Conservation (phyloP, 2,888 invertebrate genomes). For the Thereva nobilitata region DNA sequence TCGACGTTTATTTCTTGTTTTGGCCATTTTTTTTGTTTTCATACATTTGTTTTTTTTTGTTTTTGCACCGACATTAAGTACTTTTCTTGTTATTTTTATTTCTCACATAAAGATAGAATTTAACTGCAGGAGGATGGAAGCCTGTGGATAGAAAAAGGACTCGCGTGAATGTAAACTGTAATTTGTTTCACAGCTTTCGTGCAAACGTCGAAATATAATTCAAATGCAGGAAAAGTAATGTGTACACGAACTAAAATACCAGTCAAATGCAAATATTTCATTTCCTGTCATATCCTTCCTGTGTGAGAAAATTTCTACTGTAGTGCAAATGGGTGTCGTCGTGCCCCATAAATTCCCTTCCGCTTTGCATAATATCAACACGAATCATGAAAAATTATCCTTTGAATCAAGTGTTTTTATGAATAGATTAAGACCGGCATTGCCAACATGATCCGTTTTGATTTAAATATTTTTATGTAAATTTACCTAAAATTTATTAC, state of each 20-base stretch:
- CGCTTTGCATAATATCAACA: too few relatives aligned
- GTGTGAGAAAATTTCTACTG: slow-evolving; percentile 12
- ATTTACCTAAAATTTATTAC: too few relatives aligned
- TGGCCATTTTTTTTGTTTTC: too few relatives aligned
- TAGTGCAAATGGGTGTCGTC: slow-evolving; percentile 17
- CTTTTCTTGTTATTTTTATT: slow-evolving; percentile 8
- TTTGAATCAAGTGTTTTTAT: too few relatives aligned
- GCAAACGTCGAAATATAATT: slow-evolving; percentile 30
- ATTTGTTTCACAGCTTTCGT: slow-evolving; percentile 24
- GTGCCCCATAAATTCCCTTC: too few relatives aligned
- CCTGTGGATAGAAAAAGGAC: too few relatives aligned
- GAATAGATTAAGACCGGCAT: too few relatives aligned
- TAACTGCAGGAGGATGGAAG: not conserved
- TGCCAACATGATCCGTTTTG: too few relatives aligned
- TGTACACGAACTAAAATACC: slow-evolving; percentile 26
- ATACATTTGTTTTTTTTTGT: too few relatives aligned
- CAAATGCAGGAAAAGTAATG: slow-evolving; percentile 14
- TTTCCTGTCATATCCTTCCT: slow-evolving; percentile 24
- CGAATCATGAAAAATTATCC: too few relatives aligned
- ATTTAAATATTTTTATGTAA: too few relatives aligned
- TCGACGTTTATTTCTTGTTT: not conserved
- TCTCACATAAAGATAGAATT: slow-evolving; percentile 8
- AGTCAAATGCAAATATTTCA: slow-evolving; percentile 29
- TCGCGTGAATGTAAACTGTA: slow-evolving; percentile 19
- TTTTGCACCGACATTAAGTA: too few relatives aligned